Evolutionary conservation across 2,888 invertebrate genomes (phyloP).

Genomic region (Melanargia galathea): DNA sequence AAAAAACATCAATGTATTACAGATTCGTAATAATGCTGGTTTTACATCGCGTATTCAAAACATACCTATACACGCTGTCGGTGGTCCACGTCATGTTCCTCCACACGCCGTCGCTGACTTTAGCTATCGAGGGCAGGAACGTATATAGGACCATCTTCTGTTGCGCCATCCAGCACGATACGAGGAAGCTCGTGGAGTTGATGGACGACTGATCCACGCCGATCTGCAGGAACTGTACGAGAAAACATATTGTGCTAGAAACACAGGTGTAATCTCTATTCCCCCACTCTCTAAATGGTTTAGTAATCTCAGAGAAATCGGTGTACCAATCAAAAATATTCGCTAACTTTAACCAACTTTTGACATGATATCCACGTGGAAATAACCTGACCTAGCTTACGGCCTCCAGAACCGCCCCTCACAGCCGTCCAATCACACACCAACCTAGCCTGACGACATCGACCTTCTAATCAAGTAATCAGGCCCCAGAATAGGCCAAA

Average conservation of each 20-base stretch:
- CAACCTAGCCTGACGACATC: no score
- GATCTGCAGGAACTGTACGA: constrained; percentile 80
- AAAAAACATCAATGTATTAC: neutral
- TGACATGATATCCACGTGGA: no score
- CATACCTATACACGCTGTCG: constrained; percentile 74
- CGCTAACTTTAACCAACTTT: no score
- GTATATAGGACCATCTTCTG: constrained; percentile 75
- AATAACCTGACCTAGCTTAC: no score
- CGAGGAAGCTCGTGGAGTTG: constrained; percentile 83
- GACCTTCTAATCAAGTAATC: no score
- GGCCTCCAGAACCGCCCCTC: no score
- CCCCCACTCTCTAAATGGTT: no score
- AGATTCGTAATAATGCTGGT: neutral
- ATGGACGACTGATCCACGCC: constrained; percentile 85
- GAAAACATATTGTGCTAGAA: neutral
- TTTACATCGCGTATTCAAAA: neutral
- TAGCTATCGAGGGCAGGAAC: constrained; percentile 86
- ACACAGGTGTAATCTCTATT: neutral
- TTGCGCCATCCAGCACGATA: constrained; percentile 84
- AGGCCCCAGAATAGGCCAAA: no score
- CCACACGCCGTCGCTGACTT: constrained; percentile 80
- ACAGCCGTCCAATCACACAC: no score
- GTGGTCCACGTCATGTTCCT: constrained; percentile 84
- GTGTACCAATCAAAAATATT: no score
- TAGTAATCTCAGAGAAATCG: no score